These are phyloP conservation scores for Zaprionus camerounensis DNA, from an alignment of 1,140 invertebrate genomes.

Conservation along the genomic window DNA sequence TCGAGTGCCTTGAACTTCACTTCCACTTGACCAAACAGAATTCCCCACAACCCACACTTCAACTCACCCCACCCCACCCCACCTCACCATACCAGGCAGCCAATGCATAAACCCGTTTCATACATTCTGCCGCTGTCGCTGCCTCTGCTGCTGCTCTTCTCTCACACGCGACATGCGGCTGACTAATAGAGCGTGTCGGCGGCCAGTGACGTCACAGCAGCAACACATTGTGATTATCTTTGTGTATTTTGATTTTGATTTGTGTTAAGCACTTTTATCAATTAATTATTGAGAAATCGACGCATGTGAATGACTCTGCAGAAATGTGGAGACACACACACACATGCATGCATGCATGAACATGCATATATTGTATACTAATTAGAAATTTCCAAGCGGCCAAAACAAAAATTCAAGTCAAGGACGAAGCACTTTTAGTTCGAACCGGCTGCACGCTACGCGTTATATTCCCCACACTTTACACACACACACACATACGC, in stretches of 20 bases:
- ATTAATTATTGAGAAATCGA: constrained; percentile 28
- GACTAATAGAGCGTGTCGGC: constrained; percentile 24
- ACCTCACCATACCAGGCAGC: not conserved
- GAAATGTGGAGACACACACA: constrained; percentile 16
- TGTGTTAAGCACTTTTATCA: constrained; percentile 27
- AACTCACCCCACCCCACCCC: not conserved
- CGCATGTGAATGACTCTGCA: constrained; percentile 40
- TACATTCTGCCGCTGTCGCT: not conserved
- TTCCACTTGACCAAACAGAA: constrained; percentile 14
- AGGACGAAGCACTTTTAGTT: constrained; percentile 22
- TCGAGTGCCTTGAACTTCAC: constrained; percentile 48
- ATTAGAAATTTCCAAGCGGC: constrained; percentile 39
- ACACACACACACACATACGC: not conserved
- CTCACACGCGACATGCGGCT: constrained; percentile 37
- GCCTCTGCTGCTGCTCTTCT: constrained; percentile 11
- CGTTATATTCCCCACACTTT: constrained; percentile 5
- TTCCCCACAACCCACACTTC: constrained; percentile 1
- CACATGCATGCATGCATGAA: not conserved
- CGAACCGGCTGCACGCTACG: constrained; percentile 24
- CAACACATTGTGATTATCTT: constrained; percentile 16
- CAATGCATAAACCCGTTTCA: constrained; percentile 26
- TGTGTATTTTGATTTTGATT: not conserved
- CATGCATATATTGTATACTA: constrained; percentile 25
- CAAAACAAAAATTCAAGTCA: constrained; percentile 11
- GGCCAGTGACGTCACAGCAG: constrained; percentile 37